These are phyloP conservation scores for Pseudolaguvia tuberculata DNA, from an alignment of 2,113 vertebrate species.

Conservation along the genomic window DNA sequence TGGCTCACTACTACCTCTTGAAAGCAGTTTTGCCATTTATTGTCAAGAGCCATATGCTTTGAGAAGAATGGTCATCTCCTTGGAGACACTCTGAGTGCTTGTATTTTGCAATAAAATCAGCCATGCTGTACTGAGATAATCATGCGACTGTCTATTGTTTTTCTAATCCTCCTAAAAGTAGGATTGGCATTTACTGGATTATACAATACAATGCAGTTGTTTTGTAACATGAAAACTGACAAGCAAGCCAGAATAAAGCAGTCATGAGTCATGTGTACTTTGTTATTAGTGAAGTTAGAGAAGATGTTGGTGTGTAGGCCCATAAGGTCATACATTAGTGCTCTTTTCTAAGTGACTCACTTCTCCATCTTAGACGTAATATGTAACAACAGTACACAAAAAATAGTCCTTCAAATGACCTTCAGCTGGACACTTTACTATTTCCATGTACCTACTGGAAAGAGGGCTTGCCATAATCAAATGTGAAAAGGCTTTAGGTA, in stretches of 20 bases:
- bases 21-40: constrained; percentile 36
- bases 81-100: constrained; percentile 34
- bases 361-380: too few species aligned
- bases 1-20: constrained; percentile 32
- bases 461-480: too few species aligned
- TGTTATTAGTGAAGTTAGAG: neutral
- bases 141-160: neutral
- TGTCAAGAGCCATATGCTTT: constrained; percentile 40
- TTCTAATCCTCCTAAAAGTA: constrained; percentile 2
- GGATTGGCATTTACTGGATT: constrained; percentile 7
- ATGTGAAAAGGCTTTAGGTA: too few species aligned
- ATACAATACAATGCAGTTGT: neutral
- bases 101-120: constrained; percentile 31
- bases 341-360: neutral
- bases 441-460: too few species aligned
- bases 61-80: constrained; percentile 17
- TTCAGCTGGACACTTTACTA: too few species aligned
- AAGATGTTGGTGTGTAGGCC: neutral
- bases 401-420: too few species aligned
- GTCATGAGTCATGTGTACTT: constrained; percentile 7
- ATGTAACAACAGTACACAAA: too few species aligned
- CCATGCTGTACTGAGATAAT: neutral
- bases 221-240: constrained; percentile 3
- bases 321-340: neutral
- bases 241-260: constrained; percentile 5